A percentile compares a stretch with the other conserved stretches of the same genome.
Evolutionary conservation across 2,888 invertebrate genomes (phyloP).

Genomic region (Hoplodrina blanda): DNA sequence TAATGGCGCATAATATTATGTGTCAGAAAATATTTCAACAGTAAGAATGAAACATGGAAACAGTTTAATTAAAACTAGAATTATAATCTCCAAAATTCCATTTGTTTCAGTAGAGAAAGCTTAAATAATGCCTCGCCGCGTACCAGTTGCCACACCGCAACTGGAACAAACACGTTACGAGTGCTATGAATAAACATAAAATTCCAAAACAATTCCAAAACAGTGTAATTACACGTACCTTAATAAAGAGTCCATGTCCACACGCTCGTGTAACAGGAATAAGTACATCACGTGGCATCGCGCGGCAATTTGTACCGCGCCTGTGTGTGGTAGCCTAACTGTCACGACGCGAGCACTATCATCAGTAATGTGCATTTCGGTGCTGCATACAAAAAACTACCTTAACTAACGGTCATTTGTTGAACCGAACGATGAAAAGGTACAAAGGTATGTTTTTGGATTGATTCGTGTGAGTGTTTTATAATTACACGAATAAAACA

Average conservation of each 20-base stretch:
- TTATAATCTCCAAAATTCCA: constrained; percentile 40
- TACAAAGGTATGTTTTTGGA: constrained; percentile 7
- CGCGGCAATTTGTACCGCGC: constrained; percentile 55
- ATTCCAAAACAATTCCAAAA: constrained; percentile 57
- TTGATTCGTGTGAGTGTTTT: neutral
- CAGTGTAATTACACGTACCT: constrained; percentile 56
- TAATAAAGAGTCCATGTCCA: constrained; percentile 61
- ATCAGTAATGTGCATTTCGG: constrained; percentile 66
- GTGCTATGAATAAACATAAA: constrained; percentile 50
- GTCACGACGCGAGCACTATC: constrained; percentile 56
- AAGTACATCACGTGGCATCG: constrained; percentile 41
- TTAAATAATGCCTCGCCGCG: constrained; percentile 45
- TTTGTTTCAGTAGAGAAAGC: constrained; percentile 35
- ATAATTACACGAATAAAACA: neutral
- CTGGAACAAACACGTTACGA: constrained; percentile 33
- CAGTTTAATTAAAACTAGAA: constrained; percentile 44
- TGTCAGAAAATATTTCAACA: constrained; percentile 18
- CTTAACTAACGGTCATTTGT: constrained; percentile 46
- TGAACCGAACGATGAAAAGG: constrained; percentile 24
- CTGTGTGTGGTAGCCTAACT: constrained; percentile 46
- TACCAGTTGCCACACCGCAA: constrained; percentile 44
- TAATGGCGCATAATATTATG: neutral
- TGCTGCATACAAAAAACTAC: constrained; percentile 59
- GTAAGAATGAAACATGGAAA: constrained; percentile 20
- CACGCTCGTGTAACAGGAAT: constrained; percentile 33